Evolutionary conservation across 2,113 vertebrate genomes (phyloP), one percentile per base, ranked within the genome.

Genomic region (Periophthalmus modestus): DNA sequence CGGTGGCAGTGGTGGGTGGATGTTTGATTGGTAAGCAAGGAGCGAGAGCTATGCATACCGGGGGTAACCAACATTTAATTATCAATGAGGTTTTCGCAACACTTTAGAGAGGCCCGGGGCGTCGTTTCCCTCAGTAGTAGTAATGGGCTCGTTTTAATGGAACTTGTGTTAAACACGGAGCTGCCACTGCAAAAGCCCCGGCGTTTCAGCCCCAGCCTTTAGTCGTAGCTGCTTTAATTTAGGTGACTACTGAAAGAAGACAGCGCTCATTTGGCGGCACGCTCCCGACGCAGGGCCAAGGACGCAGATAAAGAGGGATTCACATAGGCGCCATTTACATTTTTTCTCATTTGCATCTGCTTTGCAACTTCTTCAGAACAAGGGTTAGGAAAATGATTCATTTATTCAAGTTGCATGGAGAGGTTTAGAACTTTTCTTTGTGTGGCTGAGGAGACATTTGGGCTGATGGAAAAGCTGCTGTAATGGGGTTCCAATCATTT

Each of bases 51-150:
- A 93, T 92, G 89, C 93, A 92, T 93, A 93, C 92, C 82, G 87
- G 88, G 90, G 91, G 91, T 91, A 94, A 94, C 92, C 91, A 94
- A 93, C 94, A 93, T 91, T 94, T 94, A 94, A 94, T 94, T 94
- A 94, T 94, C 94, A 93, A 94, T 94, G 93, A 93, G 93, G 90
- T 93, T 94, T 94, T 94, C 82, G 83, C 89, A 94, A 92, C 91
- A 93, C 90, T 93, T 91, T 89, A 87, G 87, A 89, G 89, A 84
- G 81, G 89, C 92, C 91, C 88, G 83, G 87, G 93, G 93, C 92
- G 82, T 77, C 86, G 84, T 89, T 92, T 91, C 88, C 89, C 85
- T 93, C 90, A 88, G 85, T 93, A 84, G 88, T 92, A 89, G 92
- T 93, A 93, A 94, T 93, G 91, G 91, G 90, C 90, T 90, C 89